Percentiles rank a stretch among this genome's conserved stretches.
Evolutionary conservation across 2,113 vertebrate species (phyloP).

Genomic region (Perca schrenkii): DNA sequence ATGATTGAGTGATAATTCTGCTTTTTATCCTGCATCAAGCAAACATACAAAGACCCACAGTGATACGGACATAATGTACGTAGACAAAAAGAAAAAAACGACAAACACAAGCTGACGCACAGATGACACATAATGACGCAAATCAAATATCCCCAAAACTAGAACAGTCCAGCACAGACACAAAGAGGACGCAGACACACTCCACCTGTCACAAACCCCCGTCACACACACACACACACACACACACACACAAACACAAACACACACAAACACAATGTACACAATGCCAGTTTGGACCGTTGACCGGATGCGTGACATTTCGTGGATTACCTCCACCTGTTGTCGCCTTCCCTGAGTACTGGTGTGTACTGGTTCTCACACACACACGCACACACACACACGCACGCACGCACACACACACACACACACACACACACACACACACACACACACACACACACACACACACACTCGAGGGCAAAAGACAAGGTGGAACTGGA

Average conservation of each 20-base stretch:
- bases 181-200: background rate
- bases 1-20: background rate
- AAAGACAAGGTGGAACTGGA: no score
- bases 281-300: slow-evolving; percentile 34
- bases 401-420: no score
- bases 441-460: no score
- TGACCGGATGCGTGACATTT: slow-evolving; percentile 54
- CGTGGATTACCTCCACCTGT: slow-evolving; percentile 79
- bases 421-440: no score
- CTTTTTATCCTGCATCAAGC: no score
- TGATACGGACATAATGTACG: background rate
- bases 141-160: background rate
- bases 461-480: no score
- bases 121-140: background rate
- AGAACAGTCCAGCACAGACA: slow-evolving; percentile 4
- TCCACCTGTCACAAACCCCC: slow-evolving; percentile 33
- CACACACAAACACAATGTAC: slow-evolving; percentile 45
- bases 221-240: no score
- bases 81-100: background rate
- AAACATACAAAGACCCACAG: background rate
- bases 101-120: slow-evolving; percentile 6
- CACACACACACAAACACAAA: no score
- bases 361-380: background rate
- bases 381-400: background rate
- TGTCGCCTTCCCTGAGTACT: slow-evolving; percentile 58